These are phyloP conservation scores for Lepidostoma basale DNA, from an alignment of 1,140 invertebrate genomes.

Conservation along the genomic window DNA sequence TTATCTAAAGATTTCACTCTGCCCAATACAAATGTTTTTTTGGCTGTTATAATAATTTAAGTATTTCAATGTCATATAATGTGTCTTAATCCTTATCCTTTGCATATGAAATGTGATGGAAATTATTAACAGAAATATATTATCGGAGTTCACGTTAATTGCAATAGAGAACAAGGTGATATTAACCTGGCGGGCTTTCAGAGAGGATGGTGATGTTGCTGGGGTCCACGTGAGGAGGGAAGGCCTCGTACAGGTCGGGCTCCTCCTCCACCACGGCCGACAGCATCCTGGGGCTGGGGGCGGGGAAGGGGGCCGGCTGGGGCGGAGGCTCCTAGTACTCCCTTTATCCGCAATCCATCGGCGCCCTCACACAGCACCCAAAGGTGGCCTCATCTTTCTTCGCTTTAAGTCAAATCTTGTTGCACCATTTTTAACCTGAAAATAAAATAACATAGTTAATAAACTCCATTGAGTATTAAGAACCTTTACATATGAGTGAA, in stretches of 20 bases:
- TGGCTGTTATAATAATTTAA: too few relatives aligned
- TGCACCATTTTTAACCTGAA: conserved; percentile 58
- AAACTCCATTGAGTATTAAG: too few relatives aligned
- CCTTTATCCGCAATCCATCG: conserved; percentile 11
- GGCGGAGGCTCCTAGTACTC: conserved; percentile 56
- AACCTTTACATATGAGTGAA: too few relatives aligned
- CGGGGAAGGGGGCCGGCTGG: neutral
- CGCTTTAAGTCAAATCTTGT: conserved; percentile 61
- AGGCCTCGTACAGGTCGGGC: conserved; percentile 73
- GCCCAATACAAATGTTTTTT: too few relatives aligned
- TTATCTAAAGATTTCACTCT: too few relatives aligned
- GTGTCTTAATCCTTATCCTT: too few relatives aligned
- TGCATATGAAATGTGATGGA: too few relatives aligned
- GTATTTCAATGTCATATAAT: too few relatives aligned
- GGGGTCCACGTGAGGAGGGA: conserved; percentile 75
- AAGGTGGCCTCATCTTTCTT: conserved; percentile 32
- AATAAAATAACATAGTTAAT: conserved; percentile 7
- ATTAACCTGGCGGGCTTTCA: conserved; percentile 59
- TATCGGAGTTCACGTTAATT: too few relatives aligned
- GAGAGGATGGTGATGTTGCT: conserved; percentile 69
- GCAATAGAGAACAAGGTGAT: neutral
- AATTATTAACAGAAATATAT: too few relatives aligned
- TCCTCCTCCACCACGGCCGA: conserved; percentile 71
- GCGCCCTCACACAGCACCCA: conserved; percentile 6
- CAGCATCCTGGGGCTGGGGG: conserved; percentile 52